A percentile compares a stretch with the other conserved stretches of the same genome.
phyloP scores from a whole-genome alignment of 2,797 vertebrate genomes.

The Sebastes iracundus region DNA sequence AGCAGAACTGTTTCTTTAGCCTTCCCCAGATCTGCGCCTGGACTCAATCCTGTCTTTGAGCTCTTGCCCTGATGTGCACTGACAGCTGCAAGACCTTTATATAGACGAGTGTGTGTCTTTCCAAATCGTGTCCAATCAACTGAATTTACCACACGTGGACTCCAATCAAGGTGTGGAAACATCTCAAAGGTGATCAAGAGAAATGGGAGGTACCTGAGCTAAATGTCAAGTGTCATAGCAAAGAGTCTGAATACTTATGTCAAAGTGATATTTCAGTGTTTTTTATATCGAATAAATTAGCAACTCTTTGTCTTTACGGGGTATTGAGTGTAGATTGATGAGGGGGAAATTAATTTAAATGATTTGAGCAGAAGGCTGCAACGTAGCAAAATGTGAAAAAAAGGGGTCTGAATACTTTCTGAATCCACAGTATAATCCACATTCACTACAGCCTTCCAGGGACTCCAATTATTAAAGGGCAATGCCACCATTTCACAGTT shows the following conservation, averaged over 20 bases:
- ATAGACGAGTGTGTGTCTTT: too few species aligned
- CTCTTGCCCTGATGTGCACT: background rate
- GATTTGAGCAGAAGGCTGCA: too few species aligned
- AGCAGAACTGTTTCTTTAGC: background rate
- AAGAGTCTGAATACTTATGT: background rate
- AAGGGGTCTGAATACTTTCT: background rate
- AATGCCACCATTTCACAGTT: constrained; percentile 29
- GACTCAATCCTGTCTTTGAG: background rate
- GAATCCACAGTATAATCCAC: background rate
- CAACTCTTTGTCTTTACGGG: too few species aligned
- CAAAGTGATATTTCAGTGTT: background rate
- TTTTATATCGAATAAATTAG: background rate
- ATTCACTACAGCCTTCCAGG: background rate
- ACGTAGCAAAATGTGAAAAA: background rate
- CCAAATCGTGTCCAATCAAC: too few species aligned
- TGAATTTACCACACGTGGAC: background rate
- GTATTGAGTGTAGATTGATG: background rate
- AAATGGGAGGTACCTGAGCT: background rate
- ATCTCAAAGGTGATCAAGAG: background rate
- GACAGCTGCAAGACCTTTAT: background rate
- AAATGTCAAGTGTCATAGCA: background rate
- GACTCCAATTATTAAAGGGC: constrained; percentile 31
- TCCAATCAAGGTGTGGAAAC: background rate
- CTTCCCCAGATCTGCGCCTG: background rate
- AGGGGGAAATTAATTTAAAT: too few species aligned